Base-by-base conservation (phyloP, 2,113 vertebrate genomes). In the Lota lota region DNA sequence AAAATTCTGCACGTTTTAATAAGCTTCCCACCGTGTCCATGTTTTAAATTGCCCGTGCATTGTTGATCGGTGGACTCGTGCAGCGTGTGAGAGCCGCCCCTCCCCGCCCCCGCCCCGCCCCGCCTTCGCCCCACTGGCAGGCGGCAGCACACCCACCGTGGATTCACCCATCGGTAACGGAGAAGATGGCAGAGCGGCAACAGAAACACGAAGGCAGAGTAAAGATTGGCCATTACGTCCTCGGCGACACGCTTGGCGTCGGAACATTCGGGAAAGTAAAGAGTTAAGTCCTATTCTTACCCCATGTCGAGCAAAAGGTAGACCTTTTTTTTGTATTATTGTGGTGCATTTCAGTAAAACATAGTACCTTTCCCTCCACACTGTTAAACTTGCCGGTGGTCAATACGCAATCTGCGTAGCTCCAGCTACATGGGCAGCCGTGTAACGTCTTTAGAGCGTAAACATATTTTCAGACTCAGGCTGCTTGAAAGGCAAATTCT, bases 231-330 rank as follows among this genome's bases (percentile, higher is more conserved):
- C 94, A 98, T 87, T 98, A 98, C 88, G 90, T 96, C 84, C 92
- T 98, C 70, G 97, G 97, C 20, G 96, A 97, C 93, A 98, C 97
- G 62, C 94, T 98, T 68, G 97, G 97, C 85, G 95, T 98, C 82
- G 97, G 97, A 79, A 98, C 97, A 72, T 98, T 98, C 87, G 96
- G 96, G 79, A 98, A 98, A 97, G 97, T 98, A 74, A 98, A 98
- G 94, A 95, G 97, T 95, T 98, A 93, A 97, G 97, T 97, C 74
- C 11, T 70, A 66, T 70, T 68, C 62, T 76, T 80, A 77, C 75
- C 47, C 69, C 20, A 40, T 40, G 16, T 8, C 22, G 24, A 50
- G n/a, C 12, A 22, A 8, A 33, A 53, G 0, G 28, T 33, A 33
- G n/a, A n/a, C 58, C n/a, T n/a, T 74, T n/a, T 66, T 76, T 63